Conservation (phyloP, 1,140 invertebrate species). For the Pseudomyrmex pallidus region DNA sequence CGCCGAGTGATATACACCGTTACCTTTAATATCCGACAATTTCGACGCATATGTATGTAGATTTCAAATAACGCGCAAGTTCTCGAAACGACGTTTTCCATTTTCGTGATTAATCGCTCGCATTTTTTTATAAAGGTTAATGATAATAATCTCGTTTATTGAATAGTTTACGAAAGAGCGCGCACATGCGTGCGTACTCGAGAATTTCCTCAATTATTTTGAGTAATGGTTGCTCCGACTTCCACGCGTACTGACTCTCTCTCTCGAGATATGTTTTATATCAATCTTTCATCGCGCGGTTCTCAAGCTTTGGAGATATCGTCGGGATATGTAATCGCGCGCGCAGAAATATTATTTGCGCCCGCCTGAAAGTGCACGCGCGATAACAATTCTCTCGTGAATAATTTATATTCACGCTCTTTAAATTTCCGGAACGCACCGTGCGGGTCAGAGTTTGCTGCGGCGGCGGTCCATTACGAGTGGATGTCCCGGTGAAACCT, state of each 20-base stretch:
- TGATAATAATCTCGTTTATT: too few relatives aligned
- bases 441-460: slow-evolving; percentile 1
- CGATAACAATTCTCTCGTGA: slow-evolving; percentile 28
- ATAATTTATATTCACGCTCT: slow-evolving; percentile 26
- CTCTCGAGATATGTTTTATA: neutral
- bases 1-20: neutral
- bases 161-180: neutral
- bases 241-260: neutral
- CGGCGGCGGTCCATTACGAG: slow-evolving; percentile 32
- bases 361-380: neutral
- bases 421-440: neutral
- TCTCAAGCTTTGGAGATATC: slow-evolving; percentile 12
- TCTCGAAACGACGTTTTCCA: too few relatives aligned
- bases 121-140: too few relatives aligned
- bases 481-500: slow-evolving; percentile 25
- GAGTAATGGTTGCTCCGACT: neutral
- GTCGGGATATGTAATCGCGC: neutral
- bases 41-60: too few relatives aligned
- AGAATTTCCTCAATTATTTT: slow-evolving; percentile 13
- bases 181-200: neutral
- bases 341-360: slow-evolving; percentile 26
- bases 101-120: too few relatives aligned
- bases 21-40: too few relatives aligned
- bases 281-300: slow-evolving; percentile 13
- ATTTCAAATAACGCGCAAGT: too few relatives aligned